Base-by-base conservation (phyloP, 2,888 invertebrate genomes). In the Nudaria mundana region DNA sequence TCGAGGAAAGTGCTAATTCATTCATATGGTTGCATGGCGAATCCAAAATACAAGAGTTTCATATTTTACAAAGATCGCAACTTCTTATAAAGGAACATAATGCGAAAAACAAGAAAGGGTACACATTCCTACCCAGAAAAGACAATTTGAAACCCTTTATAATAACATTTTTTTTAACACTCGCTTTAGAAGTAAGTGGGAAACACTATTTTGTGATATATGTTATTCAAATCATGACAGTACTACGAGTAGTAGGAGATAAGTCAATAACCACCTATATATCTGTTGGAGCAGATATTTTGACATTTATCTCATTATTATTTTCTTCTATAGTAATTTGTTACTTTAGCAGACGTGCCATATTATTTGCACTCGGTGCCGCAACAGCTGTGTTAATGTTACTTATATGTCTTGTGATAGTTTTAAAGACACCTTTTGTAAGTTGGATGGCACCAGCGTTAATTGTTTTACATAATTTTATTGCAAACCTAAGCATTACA, bases 11-110 rank as follows among this genome's bases (percentile, higher is more conserved):
- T 11, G 14, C 23, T 5, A 15, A 33, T 8, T 24, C 24, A 8
- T 33, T 20, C 8, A 5, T 24, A 3, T 77, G 67, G 64, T 37
- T 76, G 0, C 36, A 64, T 18, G 76, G 72, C 14, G 39, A 50
- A 14, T 48, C 57, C 2, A 63, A 52, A 11, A 47, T 33, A 24
- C n/a, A 14, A 33, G 32, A 33, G n/a, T 22, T 33, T 2, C 14
- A 33, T n/a, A 8, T 14, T 1, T 24, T 24, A 5, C 7, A 14
- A n/a, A 4, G 6, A 1, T 32, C 32, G 5, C 24, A 33, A 7
- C 2, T 7, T 10, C 32, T 12, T 4, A 2, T 4, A 20, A 7
- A 24, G 24, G 24, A 24, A 24, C 23, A 2, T 5, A 8, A 5
- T 0, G 14, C 23, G 1, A 15, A 33, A 6, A 24, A 23, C 1